A percentile compares a stretch with the other conserved stretches of the same genome.
Evolutionary conservation across 2,888 invertebrate genomes (phyloP).

Genomic region (Emmelina monodactyla): DNA sequence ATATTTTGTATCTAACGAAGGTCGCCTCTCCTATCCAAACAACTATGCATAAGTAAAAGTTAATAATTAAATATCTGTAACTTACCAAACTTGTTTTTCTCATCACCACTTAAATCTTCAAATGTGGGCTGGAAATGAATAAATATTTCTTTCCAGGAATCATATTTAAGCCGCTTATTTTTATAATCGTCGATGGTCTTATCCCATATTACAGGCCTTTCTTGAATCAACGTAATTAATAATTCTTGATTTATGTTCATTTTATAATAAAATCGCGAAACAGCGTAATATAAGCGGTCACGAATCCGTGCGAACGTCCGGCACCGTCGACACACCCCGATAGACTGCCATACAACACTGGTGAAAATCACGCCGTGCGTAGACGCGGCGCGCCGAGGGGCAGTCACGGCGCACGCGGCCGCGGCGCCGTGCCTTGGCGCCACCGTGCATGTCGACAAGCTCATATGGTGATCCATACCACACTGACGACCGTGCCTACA

Average conservation of each 20-base stretch:
- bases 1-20: constrained; percentile 19
- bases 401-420: constrained; percentile 14
- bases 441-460: constrained; percentile 16
- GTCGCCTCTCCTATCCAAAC: constrained; percentile 17
- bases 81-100: constrained; percentile 18
- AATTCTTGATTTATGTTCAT: constrained; percentile 18
- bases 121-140: too few relatives aligned
- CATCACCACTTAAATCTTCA: constrained; percentile 18
- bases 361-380: constrained; percentile 16
- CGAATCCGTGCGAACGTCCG: constrained; percentile 13
- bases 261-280: constrained; percentile 14
- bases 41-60: constrained; percentile 17
- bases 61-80: constrained; percentile 16
- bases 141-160: constrained; percentile 17
- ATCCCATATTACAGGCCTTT: constrained; percentile 16
- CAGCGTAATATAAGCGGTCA: constrained; percentile 13
- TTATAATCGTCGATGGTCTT: constrained; percentile 18
- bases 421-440: constrained; percentile 15
- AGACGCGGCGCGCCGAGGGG: constrained; percentile 17
- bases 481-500: constrained; percentile 18
- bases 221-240: constrained; percentile 17
- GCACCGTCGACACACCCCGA: constrained; percentile 17
- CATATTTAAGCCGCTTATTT: constrained; percentile 18
- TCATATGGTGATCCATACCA: constrained; percentile 15
- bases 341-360: constrained; percentile 17